Conservation (phyloP, 2,113 vertebrate genomes). For the Vidua macroura region DNA sequence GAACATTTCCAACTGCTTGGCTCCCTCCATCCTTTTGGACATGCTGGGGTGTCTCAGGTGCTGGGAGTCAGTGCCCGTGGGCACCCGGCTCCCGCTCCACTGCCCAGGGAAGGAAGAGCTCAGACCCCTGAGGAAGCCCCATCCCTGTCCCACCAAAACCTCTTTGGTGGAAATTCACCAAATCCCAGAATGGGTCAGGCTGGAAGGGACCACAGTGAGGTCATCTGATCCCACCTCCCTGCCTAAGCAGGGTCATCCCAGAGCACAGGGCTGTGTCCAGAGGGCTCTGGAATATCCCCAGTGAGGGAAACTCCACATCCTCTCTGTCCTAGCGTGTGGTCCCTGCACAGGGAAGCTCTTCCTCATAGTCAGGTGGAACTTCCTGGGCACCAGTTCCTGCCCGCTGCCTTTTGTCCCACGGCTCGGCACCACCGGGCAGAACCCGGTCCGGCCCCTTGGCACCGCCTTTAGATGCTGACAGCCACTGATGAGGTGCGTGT, state of each 20-base stretch:
- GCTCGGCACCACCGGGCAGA: background rate
- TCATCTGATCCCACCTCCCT: background rate
- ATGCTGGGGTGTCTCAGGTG: background rate
- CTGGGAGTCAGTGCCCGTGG: background rate
- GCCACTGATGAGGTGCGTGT: background rate
- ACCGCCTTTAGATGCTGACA: rapidly evolving
- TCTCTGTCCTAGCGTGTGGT: background rate
- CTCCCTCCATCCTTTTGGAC: background rate
- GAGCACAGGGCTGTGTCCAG: background rate
- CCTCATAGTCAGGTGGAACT: background rate
- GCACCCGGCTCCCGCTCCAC: background rate
- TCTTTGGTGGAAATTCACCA: background rate
- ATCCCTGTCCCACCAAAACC: background rate
- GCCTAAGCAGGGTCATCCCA: background rate
- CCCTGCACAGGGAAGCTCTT: background rate
- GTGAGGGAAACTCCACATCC: background rate
- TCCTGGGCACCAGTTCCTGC: background rate
- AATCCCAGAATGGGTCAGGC: background rate
- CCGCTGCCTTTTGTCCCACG: rapidly evolving
- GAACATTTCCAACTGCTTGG: background rate
- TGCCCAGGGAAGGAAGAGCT: background rate
- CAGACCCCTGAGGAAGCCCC: rapidly evolving
- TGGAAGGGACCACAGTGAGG: background rate
- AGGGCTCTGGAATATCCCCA: background rate
- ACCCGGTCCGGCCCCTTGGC: background rate